Percentiles rank a stretch among this genome's conserved stretches.
Evolutionary conservation across 2,797 vertebrate genomes (phyloP).

Genomic region (Tapera naevia): DNA sequence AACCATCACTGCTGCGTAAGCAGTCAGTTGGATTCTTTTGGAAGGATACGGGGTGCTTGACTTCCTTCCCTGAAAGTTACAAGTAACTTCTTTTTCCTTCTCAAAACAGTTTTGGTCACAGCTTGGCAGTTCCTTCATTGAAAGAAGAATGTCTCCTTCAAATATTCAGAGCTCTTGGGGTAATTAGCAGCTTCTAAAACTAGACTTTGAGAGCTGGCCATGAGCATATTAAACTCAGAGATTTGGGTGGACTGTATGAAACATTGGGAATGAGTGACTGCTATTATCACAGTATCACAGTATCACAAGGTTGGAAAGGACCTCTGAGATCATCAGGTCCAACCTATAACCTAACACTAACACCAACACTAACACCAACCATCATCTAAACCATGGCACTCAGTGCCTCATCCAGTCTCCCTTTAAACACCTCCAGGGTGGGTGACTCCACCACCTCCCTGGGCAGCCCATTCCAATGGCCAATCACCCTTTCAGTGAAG

Average conservation of each 20-base stretch:
- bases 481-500: too few species aligned
- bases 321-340: too few species aligned
- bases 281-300: too few species aligned
- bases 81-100: neutral
- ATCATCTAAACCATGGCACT: too few species aligned
- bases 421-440: too few species aligned
- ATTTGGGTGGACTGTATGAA: neutral
- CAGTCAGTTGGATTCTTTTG: neutral
- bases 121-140: neutral
- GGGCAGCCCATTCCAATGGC: too few species aligned
- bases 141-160: neutral
- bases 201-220: neutral
- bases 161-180: neutral
- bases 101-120: neutral
- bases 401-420: too few species aligned
- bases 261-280: neutral
- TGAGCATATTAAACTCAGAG: neutral
- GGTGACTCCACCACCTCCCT: too few species aligned
- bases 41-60: neutral
- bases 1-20: neutral
- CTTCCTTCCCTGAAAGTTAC: neutral
- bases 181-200: neutral
- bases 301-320: too few species aligned
- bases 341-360: too few species aligned
- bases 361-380: too few species aligned